Conservation (phyloP, 1,140 invertebrate species). For the Cepaea nemoralis region DNA sequence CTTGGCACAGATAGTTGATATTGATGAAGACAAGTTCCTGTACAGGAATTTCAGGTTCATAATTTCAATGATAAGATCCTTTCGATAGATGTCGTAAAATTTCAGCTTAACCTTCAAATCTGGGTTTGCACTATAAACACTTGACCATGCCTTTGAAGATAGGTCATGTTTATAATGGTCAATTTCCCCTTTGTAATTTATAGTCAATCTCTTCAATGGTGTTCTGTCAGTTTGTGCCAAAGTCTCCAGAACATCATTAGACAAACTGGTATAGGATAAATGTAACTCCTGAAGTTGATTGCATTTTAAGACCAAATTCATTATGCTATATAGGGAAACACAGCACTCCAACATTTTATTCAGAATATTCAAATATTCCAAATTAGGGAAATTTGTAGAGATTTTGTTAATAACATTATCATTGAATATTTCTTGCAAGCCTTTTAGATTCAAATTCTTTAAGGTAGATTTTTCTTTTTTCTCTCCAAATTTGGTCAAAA, state of each 20-base stretch:
- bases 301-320: conserved; percentile 53
- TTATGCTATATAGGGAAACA: conserved; percentile 51
- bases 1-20: conserved; percentile 59
- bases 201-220: conserved; percentile 52
- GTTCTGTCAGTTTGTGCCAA: conserved; percentile 48
- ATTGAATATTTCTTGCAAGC: conserved; percentile 54
- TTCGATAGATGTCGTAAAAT: conserved; percentile 65
- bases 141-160: conserved; percentile 53
- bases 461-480: conserved; percentile 22
- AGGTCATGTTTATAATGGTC: no score
- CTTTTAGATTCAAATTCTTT: conserved; percentile 57
- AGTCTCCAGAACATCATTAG: conserved; percentile 55
- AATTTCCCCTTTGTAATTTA: conserved; percentile 53
- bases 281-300: conserved; percentile 53
- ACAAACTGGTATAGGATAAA: conserved; percentile 58
- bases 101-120: conserved; percentile 56
- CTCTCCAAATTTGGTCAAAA: conserved; percentile 44
- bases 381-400: conserved; percentile 53
- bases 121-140: conserved; percentile 47
- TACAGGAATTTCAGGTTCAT: conserved; percentile 64
- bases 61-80: conserved; percentile 52
- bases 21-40: conserved; percentile 59
- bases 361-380: conserved; percentile 62
- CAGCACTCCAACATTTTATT: conserved; percentile 61
- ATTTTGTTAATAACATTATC: conserved; percentile 58